Base-by-base conservation (phyloP, 2,113 vertebrate species). In the Datnioides undecimradiatus region DNA sequence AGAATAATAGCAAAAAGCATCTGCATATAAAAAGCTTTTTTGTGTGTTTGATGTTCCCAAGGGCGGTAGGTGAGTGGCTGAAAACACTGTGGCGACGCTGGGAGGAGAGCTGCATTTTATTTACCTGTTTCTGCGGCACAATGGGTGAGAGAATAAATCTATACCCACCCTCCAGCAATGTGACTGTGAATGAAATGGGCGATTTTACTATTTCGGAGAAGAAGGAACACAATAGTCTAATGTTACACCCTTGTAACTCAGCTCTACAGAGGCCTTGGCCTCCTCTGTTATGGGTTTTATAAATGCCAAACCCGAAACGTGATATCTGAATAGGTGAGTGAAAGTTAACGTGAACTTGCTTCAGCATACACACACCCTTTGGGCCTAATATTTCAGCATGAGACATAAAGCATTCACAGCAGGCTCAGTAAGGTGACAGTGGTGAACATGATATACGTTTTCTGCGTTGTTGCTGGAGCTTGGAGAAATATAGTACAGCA, bases 311-410 rank as follows among this genome's bases (percentile, higher is more conserved):
- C 54, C 66, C 72, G 78, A 72, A 88, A 86, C 16, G 2, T 60
- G 60, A 90, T 60, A 86, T 59, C 59, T 60, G 82, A 60, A 81
- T 57, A 79, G 75, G 33, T 52, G 74, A 79, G 70, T 69, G 70
- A 75, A 81, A 65, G 68, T 83, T 73, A 58, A 76, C 13, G 59
- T 49, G 63, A 57, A 59, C 58, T 55, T 54, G 43, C 51, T 36
- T 46, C 55, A 33, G 43, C 52, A 43, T 33, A 72, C 48, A 36
- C 31, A 46, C 78, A 27, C 58, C 77, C 74, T 54, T 45, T 59
- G 69, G 65, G 73, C 49, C 40, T 54, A 41, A 34, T 79, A 67
- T 76, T 68, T 72, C 34, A 60, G 14, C 23, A 6, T 8, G 51
- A 49, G 27, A 57, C 76, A 27, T 57, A 48, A 63, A 73, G 41